Percentiles rank a stretch among this genome's conserved stretches.
These are phyloP conservation scores for Rousettus leschenaultii DNA, from an alignment of 2,113 vertebrate genomes.

Conservation along the genomic window DNA sequence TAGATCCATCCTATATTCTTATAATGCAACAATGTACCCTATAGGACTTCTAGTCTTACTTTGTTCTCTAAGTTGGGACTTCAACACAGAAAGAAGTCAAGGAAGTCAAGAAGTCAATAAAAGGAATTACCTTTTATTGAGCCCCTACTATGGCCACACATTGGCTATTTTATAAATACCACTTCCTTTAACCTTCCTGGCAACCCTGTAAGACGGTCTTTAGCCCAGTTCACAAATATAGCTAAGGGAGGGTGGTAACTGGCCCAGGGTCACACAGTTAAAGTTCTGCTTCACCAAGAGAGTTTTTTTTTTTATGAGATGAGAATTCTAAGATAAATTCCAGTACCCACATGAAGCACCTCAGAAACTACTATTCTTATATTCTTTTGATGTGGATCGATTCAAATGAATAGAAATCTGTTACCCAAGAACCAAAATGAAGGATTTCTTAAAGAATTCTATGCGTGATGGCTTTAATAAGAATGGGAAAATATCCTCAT, in stretches of 20 bases:
- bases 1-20: neutral
- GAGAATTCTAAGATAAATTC: neutral
- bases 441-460: slow-evolving; percentile 12
- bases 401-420: slow-evolving; percentile 18
- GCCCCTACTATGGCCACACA: neutral
- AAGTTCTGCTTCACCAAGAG: neutral
- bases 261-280: neutral
- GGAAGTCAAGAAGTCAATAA: neutral
- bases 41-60: neutral
- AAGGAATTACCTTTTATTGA: neutral
- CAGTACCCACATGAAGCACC: neutral
- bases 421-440: neutral
- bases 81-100: neutral
- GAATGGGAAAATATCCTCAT: neutral
- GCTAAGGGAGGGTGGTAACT: neutral
- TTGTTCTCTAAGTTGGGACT: slow-evolving; percentile 7
- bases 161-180: neutral
- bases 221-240: neutral
- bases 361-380: neutral
- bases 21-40: neutral
- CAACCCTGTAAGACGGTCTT: neutral
- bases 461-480: neutral
- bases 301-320: neutral
- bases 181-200: neutral
- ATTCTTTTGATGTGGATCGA: neutral